Evolutionary conservation across 2,888 invertebrate species (phyloP).

Genomic region (Anoplius nigerrimus): DNA sequence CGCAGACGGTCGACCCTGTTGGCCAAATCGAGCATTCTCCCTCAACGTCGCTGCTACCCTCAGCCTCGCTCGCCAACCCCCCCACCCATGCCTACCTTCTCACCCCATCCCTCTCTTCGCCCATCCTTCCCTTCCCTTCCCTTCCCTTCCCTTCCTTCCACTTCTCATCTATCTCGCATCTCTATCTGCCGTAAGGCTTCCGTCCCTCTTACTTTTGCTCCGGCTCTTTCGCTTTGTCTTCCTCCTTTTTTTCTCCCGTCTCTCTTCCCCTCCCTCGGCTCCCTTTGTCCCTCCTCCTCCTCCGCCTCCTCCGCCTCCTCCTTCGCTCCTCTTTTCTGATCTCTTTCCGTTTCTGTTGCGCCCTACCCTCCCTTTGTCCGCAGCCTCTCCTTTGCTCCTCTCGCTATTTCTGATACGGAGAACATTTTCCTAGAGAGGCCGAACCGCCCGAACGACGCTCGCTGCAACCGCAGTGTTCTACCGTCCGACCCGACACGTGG

Average conservation of each 20-base stretch:
- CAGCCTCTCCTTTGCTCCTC: neutral
- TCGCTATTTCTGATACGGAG: too few species aligned
- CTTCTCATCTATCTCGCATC: too few species aligned
- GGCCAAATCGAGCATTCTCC: constrained; percentile 2
- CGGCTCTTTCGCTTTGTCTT: constrained; percentile 16
- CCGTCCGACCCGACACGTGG: too few species aligned
- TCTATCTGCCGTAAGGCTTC: neutral
- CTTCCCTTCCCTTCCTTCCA: neutral
- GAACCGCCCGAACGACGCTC: too few species aligned
- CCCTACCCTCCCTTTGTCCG: constrained; percentile 22
- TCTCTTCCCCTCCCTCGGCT: constrained; percentile 14
- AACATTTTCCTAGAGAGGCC: too few species aligned
- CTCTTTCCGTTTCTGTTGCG: neutral
- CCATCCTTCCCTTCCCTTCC: neutral
- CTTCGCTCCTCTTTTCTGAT: neutral
- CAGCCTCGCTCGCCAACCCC: too few species aligned
- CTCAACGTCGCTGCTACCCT: neutral
- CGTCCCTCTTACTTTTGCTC: constrained; percentile 15
- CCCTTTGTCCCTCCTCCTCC: constrained; percentile 17
- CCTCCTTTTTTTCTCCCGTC: constrained; percentile 2
- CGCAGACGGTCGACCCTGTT: too few species aligned
- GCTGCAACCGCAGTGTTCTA: too few species aligned
- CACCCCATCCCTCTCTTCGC: too few species aligned
- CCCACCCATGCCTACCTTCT: too few species aligned
- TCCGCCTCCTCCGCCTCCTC: too few species aligned